A percentile compares a stretch with the other conserved stretches of the same genome.
phyloP scores from a whole-genome alignment of 2,888 invertebrate genomes.

The Rotaria macrura region DNA sequence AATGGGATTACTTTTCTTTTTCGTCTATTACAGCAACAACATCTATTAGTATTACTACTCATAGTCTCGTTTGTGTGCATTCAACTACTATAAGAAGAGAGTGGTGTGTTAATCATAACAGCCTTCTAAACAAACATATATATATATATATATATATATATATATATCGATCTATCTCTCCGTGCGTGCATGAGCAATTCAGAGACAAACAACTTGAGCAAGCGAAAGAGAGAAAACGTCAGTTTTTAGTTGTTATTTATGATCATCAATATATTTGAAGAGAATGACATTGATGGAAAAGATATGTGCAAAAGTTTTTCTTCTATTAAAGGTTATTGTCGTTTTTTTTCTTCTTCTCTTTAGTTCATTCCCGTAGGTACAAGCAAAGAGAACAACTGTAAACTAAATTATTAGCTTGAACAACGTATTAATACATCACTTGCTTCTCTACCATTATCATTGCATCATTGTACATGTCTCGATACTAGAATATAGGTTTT shows the following conservation, averaged over 20 bases:
- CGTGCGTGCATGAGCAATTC: not conserved
- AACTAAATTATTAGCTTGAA: not conserved
- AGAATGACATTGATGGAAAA: not conserved
- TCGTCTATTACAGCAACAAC: not conserved
- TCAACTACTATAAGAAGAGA: constrained; percentile 2
- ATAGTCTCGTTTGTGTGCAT: not conserved
- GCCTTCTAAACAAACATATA: not conserved
- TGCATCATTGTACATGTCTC: not conserved
- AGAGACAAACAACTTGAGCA: not conserved
- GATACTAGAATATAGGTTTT: not conserved
- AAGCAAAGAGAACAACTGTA: not conserved
- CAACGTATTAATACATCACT: not conserved
- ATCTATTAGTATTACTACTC: not conserved
- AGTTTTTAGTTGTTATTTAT: not conserved
- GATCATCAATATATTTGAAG: not conserved
- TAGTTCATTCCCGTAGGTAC: not conserved
- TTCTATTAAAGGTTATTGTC: too few species aligned
- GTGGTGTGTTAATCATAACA: not conserved
- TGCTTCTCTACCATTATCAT: not conserved
- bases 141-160: not conserved
- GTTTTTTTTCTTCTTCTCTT: not conserved
- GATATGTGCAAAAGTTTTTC: too few species aligned
- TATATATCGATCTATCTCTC: not conserved
- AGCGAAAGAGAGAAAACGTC: not conserved
- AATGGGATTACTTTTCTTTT: not conserved